A percentile compares a stretch with the other conserved stretches of the same genome.
phyloP scores from a whole-genome alignment of 2,113 vertebrate genomes.

The Mesoclemmys tuberculata region DNA sequence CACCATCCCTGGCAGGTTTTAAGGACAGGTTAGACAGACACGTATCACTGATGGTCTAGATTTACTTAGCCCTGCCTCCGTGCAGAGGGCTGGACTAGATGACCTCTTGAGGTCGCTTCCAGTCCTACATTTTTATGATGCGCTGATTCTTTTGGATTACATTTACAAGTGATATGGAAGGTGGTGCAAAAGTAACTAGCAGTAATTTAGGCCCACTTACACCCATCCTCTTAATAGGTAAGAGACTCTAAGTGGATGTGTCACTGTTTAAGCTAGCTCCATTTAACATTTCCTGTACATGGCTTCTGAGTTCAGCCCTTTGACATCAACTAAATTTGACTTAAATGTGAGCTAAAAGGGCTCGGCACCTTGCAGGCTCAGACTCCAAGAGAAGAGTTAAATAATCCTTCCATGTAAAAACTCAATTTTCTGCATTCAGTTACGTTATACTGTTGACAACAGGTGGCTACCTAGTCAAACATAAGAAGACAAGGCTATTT shows the following conservation, averaged over 20 bases:
- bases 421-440: not conserved
- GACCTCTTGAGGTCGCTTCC: not conserved
- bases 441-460: not conserved
- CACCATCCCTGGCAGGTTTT: not conserved
- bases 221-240: not conserved
- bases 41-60: not conserved
- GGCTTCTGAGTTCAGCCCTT: not conserved
- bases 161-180: not conserved
- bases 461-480: not conserved
- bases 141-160: not conserved
- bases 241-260: not conserved
- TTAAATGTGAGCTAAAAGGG: not conserved
- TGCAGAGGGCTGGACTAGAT: not conserved
- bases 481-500: not conserved
- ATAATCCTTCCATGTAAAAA: not conserved
- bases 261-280: not conserved
- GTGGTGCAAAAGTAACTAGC: not conserved
- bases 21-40: not conserved
- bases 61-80: not conserved
- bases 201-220: not conserved
- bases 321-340: not conserved
- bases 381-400: not conserved
- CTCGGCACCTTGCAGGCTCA: not conserved
- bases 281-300: not conserved
- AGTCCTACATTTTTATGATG: not conserved